Evolutionary conservation across 2,888 invertebrate genomes (phyloP).

Genomic region (Priocnemis perturbator): DNA sequence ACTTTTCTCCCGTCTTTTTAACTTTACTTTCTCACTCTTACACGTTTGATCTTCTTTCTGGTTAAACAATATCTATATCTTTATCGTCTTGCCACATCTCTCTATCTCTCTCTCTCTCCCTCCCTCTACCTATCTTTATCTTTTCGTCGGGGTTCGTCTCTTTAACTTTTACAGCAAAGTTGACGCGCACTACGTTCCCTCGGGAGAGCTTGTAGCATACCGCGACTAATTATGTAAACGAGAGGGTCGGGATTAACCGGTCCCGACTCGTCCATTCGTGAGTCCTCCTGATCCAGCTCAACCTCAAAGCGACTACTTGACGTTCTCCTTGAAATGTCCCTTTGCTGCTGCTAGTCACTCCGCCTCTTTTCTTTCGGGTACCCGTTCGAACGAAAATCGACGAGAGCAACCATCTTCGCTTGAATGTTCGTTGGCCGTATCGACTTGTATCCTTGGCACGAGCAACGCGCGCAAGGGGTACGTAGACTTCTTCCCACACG

Average conservation of each 20-base stretch:
- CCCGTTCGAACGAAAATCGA: background rate
- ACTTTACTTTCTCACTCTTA: no score
- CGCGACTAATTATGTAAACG: constrained; percentile 57
- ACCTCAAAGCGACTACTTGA: background rate
- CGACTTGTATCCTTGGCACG: no score
- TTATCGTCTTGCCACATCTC: constrained; percentile 9
- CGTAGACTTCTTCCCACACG: no score
- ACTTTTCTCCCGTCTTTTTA: no score
- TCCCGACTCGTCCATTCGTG: constrained; percentile 62
- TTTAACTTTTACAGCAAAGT: constrained; percentile 31
- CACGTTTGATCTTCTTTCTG: no score
- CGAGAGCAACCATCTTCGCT: no score
- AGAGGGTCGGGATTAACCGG: constrained; percentile 58
- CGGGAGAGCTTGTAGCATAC: constrained; percentile 35
- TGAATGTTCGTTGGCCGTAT: no score
- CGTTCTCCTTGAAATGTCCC: no score
- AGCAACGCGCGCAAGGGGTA: no score
- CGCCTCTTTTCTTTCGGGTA: background rate
- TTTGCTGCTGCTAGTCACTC: no score
- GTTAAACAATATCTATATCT: no score
- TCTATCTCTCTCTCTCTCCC: constrained; percentile 17
- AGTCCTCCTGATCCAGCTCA: constrained; percentile 30
- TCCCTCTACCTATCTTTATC: background rate
- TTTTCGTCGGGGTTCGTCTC: constrained; percentile 3
- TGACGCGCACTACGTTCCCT: constrained; percentile 34